Evolutionary conservation across 2,888 invertebrate genomes (phyloP).

Genomic region (Coleophora deauratella): DNA sequence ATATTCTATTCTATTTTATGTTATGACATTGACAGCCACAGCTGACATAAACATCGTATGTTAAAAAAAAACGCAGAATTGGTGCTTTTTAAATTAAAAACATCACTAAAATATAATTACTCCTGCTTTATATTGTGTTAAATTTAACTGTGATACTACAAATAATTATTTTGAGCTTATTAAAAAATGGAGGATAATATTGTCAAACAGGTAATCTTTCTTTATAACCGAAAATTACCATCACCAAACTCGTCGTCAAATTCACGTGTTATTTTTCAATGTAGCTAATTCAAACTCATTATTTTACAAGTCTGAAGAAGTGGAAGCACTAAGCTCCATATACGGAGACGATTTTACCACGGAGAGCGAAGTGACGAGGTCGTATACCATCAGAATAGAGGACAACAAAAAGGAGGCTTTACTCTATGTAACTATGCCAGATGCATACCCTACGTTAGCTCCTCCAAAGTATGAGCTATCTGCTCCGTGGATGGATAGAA

Average conservation of each 20-base stretch:
- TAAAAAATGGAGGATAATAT: background rate
- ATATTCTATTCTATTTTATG: too few relatives aligned
- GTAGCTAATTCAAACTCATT: background rate
- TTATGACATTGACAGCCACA: too few relatives aligned
- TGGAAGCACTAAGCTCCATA: constrained; percentile 82
- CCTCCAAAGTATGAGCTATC: constrained; percentile 82
- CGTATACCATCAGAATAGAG: constrained; percentile 75
- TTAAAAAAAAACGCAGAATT: too few relatives aligned
- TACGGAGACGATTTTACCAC: constrained; percentile 80
- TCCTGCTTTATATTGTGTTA: too few relatives aligned
- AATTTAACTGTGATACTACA: background rate
- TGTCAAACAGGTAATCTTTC: background rate
- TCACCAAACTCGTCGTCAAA: too few relatives aligned
- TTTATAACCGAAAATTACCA: too few relatives aligned
- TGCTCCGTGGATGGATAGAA: constrained; percentile 79
- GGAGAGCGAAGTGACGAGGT: constrained; percentile 69
- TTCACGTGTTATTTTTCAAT: too few relatives aligned
- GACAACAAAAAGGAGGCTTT: constrained; percentile 66
- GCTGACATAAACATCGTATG: too few relatives aligned
- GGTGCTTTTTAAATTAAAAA: too few relatives aligned
- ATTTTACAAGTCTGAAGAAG: constrained; percentile 74
- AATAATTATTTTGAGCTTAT: background rate
- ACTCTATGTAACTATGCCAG: constrained; percentile 77
- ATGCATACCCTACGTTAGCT: constrained; percentile 76
- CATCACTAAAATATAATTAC: too few relatives aligned